A percentile compares a stretch with the other conserved stretches of the same genome.
These are phyloP conservation scores for Lepus europaeus DNA, from an alignment of 2,113 vertebrate species.

Conservation along the genomic window DNA sequence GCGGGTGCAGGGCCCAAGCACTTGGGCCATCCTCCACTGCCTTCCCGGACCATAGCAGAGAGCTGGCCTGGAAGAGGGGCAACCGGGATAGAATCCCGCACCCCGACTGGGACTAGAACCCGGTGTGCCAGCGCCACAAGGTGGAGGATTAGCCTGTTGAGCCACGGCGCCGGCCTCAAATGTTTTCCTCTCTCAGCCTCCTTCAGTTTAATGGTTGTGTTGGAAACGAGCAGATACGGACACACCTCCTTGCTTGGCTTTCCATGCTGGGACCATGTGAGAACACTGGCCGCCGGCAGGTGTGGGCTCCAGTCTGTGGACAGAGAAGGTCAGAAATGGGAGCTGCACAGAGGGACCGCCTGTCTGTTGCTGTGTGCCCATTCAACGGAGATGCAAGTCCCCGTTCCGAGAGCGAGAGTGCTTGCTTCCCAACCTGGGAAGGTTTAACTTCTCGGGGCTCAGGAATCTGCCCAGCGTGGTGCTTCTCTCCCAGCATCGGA, in stretches of 20 bases:
- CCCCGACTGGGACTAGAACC: no score
- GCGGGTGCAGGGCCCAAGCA: no score
- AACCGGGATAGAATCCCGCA: no score
- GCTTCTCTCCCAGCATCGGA: neutral
- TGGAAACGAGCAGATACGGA: neutral
- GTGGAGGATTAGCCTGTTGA: no score
- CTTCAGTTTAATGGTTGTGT: neutral
- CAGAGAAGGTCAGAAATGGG: neutral
- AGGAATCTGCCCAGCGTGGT: accelerated
- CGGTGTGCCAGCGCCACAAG: no score
- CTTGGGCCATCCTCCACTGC: no score
- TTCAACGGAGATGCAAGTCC: neutral
- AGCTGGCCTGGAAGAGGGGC: no score
- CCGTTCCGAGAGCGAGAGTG: neutral
- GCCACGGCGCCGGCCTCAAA: neutral
- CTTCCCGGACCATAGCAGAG: no score
- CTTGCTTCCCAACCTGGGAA: neutral
- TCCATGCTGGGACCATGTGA: accelerated
- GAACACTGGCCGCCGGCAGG: neutral
- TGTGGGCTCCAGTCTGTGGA: neutral
- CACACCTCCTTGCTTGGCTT: accelerated
- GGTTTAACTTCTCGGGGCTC: neutral
- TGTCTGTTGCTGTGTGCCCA: neutral
- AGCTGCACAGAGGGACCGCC: neutral
- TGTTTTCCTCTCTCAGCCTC: neutral